Base-by-base conservation (phyloP, 1,140 invertebrate genomes). In the Chironomus striatipennis region DNA sequence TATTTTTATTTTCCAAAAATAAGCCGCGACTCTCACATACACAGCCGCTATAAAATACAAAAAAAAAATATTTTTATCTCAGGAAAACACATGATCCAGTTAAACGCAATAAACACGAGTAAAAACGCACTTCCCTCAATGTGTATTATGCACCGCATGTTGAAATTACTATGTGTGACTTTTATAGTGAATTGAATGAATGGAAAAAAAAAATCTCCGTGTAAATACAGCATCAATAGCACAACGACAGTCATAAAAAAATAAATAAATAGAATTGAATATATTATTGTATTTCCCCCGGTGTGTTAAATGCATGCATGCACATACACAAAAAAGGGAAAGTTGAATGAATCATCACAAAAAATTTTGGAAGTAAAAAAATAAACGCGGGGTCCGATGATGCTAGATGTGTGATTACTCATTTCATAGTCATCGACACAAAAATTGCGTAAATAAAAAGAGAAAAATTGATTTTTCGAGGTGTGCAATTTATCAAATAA, bases 21-120 rank as follows among this genome's bases (percentile, higher is more conserved):
- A 57, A 12, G 9, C 8, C 15, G 43, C 15, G 43, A 47, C 43
- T 12, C 9, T 47, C 9, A 47, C 43, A 4, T 15, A 47, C 43
- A 47, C 43, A 43, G n/a, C 42, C 10, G 42, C 6, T 43, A 10
- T 43, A 47, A 47, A n/a, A n/a, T n/a, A n/a, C n/a, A n/a, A 8
- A 12, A 15, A 47, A 47, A 12, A 1, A 4, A 47, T 47, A 43
- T 47, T 47, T 47, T 47, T 47, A 47, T 47, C 43, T 47, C 43
- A n/a, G n/a, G n/a, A n/a, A n/a, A n/a, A n/a, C n/a, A 47, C 43
- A 67, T 7, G 64, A 67, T 67, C 64, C 64, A 20, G 64, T 67
- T 18, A 67, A 70, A 70, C 65, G 65, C 18, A 70, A 70, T 70
- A 70, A 70, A 70, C 65, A 70, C 20, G 9, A 70, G 9, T 70